Evolutionary conservation across 2,113 vertebrate species (phyloP).

Genomic region (Tachuris rubrigastra): DNA sequence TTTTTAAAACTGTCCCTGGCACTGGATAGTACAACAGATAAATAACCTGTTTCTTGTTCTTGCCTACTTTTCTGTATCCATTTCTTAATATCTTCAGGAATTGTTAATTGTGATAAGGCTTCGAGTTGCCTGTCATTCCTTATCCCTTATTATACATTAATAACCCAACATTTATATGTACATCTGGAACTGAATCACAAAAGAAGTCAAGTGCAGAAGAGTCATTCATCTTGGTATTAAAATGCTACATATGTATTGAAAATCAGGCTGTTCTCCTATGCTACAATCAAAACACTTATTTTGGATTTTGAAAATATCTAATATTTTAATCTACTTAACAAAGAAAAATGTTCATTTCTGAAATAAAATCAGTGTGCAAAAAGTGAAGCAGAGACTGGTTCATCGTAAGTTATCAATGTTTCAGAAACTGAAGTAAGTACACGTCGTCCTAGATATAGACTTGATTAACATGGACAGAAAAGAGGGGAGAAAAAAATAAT

Average conservation of each 20-base stretch:
- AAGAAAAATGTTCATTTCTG: neutral
- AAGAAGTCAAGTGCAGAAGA: neutral
- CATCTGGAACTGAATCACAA: neutral
- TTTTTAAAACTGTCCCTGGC: neutral
- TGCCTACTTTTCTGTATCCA: neutral
- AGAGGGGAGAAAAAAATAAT: rapidly evolving
- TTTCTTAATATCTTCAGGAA: neutral
- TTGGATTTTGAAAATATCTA: neutral
- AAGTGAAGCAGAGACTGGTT: neutral
- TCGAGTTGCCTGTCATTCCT: neutral
- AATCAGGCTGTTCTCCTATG: neutral
- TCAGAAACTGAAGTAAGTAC: neutral
- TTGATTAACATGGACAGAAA: neutral
- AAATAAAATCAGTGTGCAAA: neutral
- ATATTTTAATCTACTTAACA: neutral
- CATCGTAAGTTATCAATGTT: neutral
- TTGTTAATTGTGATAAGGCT: neutral
- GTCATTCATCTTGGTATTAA: neutral
- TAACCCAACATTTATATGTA: neutral
- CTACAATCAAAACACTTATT: neutral
- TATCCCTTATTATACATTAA: neutral
- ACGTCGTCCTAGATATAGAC: neutral
- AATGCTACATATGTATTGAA: neutral
- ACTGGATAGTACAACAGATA: neutral
- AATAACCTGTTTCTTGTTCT: neutral